phyloP scores from a whole-genome alignment of 2,113 vertebrate species.

The Etheostoma spectabile region DNA sequence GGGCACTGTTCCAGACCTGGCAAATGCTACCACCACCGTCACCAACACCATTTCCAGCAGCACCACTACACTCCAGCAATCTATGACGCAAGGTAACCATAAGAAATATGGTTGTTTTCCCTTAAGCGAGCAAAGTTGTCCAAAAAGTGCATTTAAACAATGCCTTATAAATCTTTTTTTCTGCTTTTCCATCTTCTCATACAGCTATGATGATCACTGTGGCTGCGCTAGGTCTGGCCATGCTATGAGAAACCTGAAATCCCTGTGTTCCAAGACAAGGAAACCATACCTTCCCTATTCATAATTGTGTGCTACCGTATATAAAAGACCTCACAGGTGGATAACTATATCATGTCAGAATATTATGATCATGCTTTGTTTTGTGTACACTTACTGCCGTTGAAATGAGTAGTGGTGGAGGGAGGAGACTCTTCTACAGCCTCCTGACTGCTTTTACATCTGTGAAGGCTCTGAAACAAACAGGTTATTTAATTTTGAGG shows the following conservation, averaged over 20 bases:
- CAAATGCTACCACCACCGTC: background rate
- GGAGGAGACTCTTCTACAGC: background rate
- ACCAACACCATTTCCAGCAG: background rate
- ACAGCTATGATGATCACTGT: conserved; percentile 58
- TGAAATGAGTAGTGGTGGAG: background rate
- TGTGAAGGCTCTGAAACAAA: conserved; percentile 1
- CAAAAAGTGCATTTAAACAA: background rate
- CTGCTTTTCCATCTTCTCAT: background rate
- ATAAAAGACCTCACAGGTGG: background rate
- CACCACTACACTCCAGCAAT: conserved; percentile 32
- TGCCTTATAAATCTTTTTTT: background rate
- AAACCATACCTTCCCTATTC: background rate
- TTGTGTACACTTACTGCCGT: conserved; percentile 1
- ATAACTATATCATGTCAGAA: background rate
- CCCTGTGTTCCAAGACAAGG: background rate
- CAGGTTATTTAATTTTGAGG: background rate
- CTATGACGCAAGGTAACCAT: conserved; percentile 56
- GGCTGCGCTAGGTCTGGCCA: conserved; percentile 33
- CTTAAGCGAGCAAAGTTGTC: background rate
- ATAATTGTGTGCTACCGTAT: background rate
- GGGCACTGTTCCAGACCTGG: background rate
- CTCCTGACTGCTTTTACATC: background rate
- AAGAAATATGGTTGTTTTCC: background rate
- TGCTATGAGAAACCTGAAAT: conserved; percentile 31
- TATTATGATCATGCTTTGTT: background rate